Percentiles rank a stretch among this genome's conserved stretches.
Conservation (phyloP, 2,797 vertebrate genomes). For the Enteromius thamalakanensis region DNA sequence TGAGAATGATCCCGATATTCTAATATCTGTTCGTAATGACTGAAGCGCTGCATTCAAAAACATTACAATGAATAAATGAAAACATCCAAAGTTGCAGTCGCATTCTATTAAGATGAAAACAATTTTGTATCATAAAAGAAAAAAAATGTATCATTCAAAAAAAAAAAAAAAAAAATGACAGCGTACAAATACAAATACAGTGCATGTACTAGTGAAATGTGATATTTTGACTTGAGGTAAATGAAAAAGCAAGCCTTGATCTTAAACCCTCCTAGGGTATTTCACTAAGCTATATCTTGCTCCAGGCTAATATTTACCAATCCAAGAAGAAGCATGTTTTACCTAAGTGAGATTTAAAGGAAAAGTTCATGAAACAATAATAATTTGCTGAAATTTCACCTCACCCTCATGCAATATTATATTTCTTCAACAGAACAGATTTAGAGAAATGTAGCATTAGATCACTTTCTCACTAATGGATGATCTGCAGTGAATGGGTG, state of each 20-base stretch:
- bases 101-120: not conserved
- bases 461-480: not conserved
- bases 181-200: slow-evolving; percentile 14
- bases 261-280: not conserved
- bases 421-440: not conserved
- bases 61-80: slow-evolving; percentile 10
- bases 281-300: not conserved
- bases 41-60: not conserved
- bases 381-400: not conserved
- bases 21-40: not conserved
- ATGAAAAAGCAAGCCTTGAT: not conserved
- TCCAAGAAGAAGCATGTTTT: not conserved
- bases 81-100: not conserved
- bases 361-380: not conserved
- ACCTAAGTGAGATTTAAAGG: not conserved
- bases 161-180: slow-evolving; percentile 15
- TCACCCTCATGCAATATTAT: not conserved
- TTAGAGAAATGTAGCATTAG: not conserved
- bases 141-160: slow-evolving; percentile 14
- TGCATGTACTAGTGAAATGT: not conserved
- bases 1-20: not conserved
- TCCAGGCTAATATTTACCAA: not conserved
- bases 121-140: slow-evolving; percentile 26
- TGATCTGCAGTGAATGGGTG: not conserved
- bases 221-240: slow-evolving; percentile 22